Conservation (phyloP, 2,888 invertebrate genomes). For the Cheilosia scutellata region DNA sequence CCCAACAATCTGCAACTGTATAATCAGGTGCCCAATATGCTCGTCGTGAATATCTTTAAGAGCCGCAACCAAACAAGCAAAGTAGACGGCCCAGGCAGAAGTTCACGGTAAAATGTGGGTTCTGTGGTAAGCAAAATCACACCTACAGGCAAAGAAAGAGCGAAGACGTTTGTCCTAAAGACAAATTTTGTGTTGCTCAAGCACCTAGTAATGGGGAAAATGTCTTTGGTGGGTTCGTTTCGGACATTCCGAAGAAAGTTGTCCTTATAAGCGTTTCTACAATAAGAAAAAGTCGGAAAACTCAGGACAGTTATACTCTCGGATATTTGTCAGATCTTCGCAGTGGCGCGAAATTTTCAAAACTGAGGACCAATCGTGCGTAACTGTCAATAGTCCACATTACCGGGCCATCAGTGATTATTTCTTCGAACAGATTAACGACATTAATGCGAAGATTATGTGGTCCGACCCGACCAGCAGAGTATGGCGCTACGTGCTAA, state of each 20-base stretch:
- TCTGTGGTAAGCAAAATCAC: conserved; percentile 10
- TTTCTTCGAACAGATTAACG: too few species aligned
- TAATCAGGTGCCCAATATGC: background rate
- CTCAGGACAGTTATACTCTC: too few species aligned
- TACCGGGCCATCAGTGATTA: too few species aligned
- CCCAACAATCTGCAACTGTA: too few species aligned
- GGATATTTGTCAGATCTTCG: too few species aligned
- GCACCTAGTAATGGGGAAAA: background rate
- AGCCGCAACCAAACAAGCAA: background rate
- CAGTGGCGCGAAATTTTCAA: too few species aligned
- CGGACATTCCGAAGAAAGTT: background rate
- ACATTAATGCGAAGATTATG: too few species aligned
- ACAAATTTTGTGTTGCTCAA: background rate
- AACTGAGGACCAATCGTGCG: too few species aligned
- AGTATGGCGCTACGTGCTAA: too few species aligned
- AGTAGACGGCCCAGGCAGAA: background rate
- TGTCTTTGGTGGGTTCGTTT: conserved; percentile 1
- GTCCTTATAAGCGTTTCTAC: background rate
- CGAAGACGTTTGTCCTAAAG: conserved; percentile 2
- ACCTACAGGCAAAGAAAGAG: conserved; percentile 9
- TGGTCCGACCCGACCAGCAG: too few species aligned
- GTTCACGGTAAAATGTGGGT: conserved; percentile 3
- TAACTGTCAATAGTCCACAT: too few species aligned
- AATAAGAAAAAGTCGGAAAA: background rate
- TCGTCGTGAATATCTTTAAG: background rate